Evolutionary conservation across 2,113 vertebrate species (phyloP).

Genomic region (Hippocampus zosterae): DNA sequence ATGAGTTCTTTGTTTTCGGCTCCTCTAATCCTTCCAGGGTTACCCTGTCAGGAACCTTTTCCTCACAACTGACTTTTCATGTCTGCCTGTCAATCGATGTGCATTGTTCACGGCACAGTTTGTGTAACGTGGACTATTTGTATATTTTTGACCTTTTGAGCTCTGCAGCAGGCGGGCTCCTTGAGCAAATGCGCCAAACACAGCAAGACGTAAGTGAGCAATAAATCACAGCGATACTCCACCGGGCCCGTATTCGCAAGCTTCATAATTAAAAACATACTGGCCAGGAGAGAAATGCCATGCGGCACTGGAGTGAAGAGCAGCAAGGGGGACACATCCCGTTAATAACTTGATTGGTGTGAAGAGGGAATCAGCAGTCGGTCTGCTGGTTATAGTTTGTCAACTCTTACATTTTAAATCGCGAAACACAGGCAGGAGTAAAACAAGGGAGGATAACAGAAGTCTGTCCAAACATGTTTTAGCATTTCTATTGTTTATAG

Average conservation of each 20-base stretch:
- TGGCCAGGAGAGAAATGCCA: slow-evolving; percentile 2
- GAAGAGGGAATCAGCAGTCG: slow-evolving; percentile 18
- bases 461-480: background rate
- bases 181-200: slow-evolving; percentile 79
- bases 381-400: slow-evolving; percentile 17
- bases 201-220: slow-evolving; percentile 76
- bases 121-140: slow-evolving; percentile 72
- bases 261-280: slow-evolving; percentile 88
- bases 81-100: slow-evolving; percentile 52
- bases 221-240: slow-evolving; percentile 78
- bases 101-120: slow-evolving; percentile 19
- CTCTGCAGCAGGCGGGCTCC: slow-evolving; percentile 81
- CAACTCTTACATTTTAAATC: slow-evolving; percentile 23
- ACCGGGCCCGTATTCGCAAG: slow-evolving; percentile 60
- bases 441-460: background rate
- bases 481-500: background rate
- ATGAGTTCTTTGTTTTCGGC: slow-evolving; percentile 24
- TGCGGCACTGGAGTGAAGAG: slow-evolving; percentile 21
- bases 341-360: slow-evolving; percentile 29
- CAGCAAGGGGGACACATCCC: slow-evolving; percentile 38
- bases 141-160: slow-evolving; percentile 79
- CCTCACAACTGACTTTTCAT: slow-evolving; percentile 17
- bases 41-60: slow-evolving; percentile 7
- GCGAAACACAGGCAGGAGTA: background rate
- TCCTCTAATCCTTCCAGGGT: background rate